Base-by-base conservation (phyloP, 2,888 invertebrate species). In the Cyclophora punctaria region DNA sequence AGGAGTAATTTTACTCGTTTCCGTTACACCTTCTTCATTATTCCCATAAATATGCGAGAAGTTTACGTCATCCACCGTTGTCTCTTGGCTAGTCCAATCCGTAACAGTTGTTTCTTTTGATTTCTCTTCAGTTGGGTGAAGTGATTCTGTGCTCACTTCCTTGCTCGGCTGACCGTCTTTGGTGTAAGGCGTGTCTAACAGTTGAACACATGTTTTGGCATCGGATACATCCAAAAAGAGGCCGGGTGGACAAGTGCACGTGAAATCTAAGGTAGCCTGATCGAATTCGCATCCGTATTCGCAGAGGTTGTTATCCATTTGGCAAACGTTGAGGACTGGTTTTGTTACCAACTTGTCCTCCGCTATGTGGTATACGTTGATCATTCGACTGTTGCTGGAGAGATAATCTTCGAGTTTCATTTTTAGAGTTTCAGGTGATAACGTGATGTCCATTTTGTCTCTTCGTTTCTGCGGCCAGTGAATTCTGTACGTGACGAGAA, bases 231-330 rank as follows among this genome's bases (percentile, higher is more conserved):
- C 80, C 48, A 79, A 55, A 7, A 86, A 81, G 68, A 83, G 77
- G 37, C 90, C 90, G 42, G 79, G 73, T 5, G 91, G 91, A 71
- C 95, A 95, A 3, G 78, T 84, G 70, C 95, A 95, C 37, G 76
- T 78, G 68, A 95, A 94, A 47, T 91, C 89, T 50, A 92, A 87
- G 34, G 81, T 76, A 2, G 69, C 67, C 64, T 92, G 91, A 71
- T 94, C 91, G 66, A 93, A 95, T 48, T 83, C 78, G 71, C 95
- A 95, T 6, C 80, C 84, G 59, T 93, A 87, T 58, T 93, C 90
- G 68, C 95, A 95, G 46, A 89, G 81, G 57, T 92, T 89, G 54
- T 91, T 92, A 56, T 91, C 89, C 50, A 91, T 89, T 76, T 91
- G 90, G 74, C 93, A 95, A 52, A 90, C 75, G 76, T 94, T 92